Base-by-base conservation (phyloP, 2,888 invertebrate species). In the Machimus rusticus region DNA sequence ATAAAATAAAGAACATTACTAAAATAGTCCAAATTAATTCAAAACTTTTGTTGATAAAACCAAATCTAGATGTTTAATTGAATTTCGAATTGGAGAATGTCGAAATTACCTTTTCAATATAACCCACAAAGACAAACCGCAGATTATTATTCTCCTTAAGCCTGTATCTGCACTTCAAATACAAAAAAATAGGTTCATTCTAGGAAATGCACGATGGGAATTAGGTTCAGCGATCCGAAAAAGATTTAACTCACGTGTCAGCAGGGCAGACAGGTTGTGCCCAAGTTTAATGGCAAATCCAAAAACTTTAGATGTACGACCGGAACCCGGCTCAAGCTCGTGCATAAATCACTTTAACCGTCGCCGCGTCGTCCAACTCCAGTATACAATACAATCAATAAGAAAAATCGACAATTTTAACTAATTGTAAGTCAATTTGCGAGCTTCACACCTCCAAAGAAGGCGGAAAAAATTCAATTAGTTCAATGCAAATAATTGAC, bases 231-330 rank as follows among this genome's bases (percentile, higher is more conserved):
- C 66, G 28, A 79, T 79, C 37, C 9, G 31, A 55, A 28, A 81
- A 31, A 23, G 31, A 16, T 31, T 34, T 31, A 77, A 55, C 82
- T 79, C 57, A 77, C 46, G 76, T 78, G 77, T 57, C 77, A 57
- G 57, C 3, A 77, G 37, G 19, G 39, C 12, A 43, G 51, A 86
- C 31, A 43, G 66, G 55, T 74, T 74, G 51, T 82, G 81, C 19
- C 82, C 74, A 87, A 87, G 82, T 82, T 87, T 74, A 87, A 76
- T 81, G 28, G 55, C 55, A 81, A 81, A 81, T 81, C 55, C 81
- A 81, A 81, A 51, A 12, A 55, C 81, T 55, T 55, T 81, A 19
- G 81, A n/a, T n/a, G 81, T 55, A 55, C 46, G 55, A 31, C 55
- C 81, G 51, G 81, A 51, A 46, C 9, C n/a, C 37, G 81, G 34